phyloP scores from a whole-genome alignment of 2,888 invertebrate species.

The Geophilus truncorum region DNA sequence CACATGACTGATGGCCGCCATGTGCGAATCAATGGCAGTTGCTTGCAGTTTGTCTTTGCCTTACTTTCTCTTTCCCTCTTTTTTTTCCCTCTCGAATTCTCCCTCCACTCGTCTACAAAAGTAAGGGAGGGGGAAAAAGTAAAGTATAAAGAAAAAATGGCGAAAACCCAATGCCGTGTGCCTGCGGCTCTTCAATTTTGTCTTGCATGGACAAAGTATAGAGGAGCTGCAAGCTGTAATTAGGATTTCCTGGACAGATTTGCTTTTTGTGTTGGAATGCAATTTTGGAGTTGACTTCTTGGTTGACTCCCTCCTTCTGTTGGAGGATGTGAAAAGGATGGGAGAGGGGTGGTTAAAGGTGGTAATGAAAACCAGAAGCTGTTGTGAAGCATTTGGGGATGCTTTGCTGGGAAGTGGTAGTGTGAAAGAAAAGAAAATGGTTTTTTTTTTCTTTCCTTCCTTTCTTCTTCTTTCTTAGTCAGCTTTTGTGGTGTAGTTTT shows the following conservation, averaged over 20 bases:
- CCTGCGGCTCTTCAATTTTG: neutral
- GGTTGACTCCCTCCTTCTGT: slow-evolving; percentile 1
- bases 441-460: neutral
- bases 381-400: neutral
- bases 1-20: slow-evolving; percentile 15
- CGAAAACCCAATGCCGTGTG: neutral
- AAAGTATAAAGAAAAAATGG: neutral
- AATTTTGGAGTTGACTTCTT: slow-evolving; percentile 11
- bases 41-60: neutral
- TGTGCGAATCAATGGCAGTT: neutral
- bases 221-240: neutral
- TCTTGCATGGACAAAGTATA: slow-evolving; percentile 4
- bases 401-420: neutral
- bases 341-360: slow-evolving; percentile 13
- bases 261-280: slow-evolving; percentile 20
- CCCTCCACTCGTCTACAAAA: neutral
- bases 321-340: neutral
- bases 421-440: neutral
- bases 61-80: neutral
- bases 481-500: neutral
- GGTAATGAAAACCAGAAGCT: slow-evolving; percentile 20
- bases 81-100: neutral
- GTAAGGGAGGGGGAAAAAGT: neutral
- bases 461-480: neutral
- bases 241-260: slow-evolving; percentile 20